A percentile compares a stretch with the other conserved stretches of the same genome.
Conservation (phyloP, 2,797 vertebrate species). For the Poecilia wingei region DNA sequence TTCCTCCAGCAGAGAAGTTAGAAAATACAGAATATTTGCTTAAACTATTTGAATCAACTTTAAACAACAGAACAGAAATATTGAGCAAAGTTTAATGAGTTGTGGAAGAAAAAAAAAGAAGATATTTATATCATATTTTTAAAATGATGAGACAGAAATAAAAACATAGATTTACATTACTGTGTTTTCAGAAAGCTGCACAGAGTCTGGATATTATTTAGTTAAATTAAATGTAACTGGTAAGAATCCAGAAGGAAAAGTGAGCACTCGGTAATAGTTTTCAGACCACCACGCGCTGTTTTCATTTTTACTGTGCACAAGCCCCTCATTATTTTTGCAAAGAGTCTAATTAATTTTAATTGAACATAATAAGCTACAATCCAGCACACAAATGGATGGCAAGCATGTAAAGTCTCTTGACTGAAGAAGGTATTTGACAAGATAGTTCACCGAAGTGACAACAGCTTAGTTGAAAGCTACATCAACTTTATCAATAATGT, state of each 20-base stretch:
- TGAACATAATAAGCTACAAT: constrained; percentile 4
- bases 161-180: neutral
- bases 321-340: neutral
- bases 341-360: constrained; percentile 5
- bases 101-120: neutral
- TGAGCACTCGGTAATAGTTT: neutral
- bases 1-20: neutral
- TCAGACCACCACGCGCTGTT: neutral
- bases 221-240: neutral
- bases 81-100: neutral
- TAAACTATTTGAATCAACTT: neutral
- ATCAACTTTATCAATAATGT: neutral
- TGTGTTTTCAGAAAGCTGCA: neutral
- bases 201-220: neutral
- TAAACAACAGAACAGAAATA: neutral
- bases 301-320: neutral
- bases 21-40: neutral
- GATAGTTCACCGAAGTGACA: neutral
- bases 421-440: constrained; percentile 1
- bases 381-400: neutral
- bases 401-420: neutral
- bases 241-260: neutral
- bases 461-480: neutral
- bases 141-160: neutral
- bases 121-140: neutral